Base-by-base conservation (phyloP, 1,140 invertebrate genomes). In the Branchinecta lindahli region DNA sequence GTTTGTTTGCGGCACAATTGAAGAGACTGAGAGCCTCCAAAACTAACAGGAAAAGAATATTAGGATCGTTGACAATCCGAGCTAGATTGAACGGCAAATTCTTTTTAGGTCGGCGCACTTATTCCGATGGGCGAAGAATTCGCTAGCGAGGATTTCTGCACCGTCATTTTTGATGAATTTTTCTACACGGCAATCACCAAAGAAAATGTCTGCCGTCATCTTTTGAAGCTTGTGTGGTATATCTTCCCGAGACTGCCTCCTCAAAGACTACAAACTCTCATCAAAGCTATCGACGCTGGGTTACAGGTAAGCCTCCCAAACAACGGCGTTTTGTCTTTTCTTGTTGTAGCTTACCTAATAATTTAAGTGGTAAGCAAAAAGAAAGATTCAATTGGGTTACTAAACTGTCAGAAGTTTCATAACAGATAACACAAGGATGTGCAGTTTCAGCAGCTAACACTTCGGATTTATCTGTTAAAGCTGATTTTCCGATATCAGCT, bases 141-240 rank as follows among this genome's bases (percentile, higher is more conserved):
- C 78, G 82, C 87, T 72, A 87, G 89, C 7, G 92, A 96, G 82
- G 93, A 96, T 73, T 96, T 96, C 76, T 96, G 93, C 80, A 94
- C 91, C 1, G 91, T 92, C 0, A 85, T 97, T 18, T 96, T 98
- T 82, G 94, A 96, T 81, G 94, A 96, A 79, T 96, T 96, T 77
- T 91, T 97, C 73, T 91, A 94, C 78, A 89, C 92, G 66, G 90
- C 90, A 0, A 82, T 96, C 46, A 85, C 85, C 8, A 84, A 88
- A 71, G 93, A 96, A 77, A 96, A 94, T 83, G 92, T 96, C 0
- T 89, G 90, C n/a, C 83, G 91, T 61, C 95, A 98, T 82, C 83
- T 97, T 74, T 79, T 96, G 46, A 93, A 96, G 78, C 81, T 98
- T 65, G 78, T 98, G 8, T 96, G 90, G 89, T 92, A 95, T 77